These are phyloP conservation scores for Escarpia spicata DNA, from an alignment of 2,888 invertebrate genomes.

Conservation along the genomic window DNA sequence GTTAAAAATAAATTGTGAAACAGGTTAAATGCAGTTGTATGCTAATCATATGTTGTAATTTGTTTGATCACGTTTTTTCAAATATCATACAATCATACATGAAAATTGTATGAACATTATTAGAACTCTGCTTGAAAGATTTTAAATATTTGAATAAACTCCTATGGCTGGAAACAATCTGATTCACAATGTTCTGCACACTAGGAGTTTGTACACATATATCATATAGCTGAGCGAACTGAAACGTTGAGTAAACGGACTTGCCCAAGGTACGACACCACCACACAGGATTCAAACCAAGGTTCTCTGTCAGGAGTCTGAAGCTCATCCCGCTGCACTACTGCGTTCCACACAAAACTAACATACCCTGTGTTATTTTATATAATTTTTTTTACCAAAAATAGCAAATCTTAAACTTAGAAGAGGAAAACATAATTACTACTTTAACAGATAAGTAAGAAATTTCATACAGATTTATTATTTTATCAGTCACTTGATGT, in stretches of 20 bases:
- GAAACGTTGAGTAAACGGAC: no score
- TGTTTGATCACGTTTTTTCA: neutral
- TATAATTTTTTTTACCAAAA: neutral
- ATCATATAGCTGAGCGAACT: no score
- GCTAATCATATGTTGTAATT: neutral
- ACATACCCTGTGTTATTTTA: neutral
- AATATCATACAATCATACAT: neutral
- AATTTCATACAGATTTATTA: constrained; percentile 21
- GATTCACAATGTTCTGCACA: no score
- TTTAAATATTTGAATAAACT: neutral
- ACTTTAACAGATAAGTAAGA: neutral
- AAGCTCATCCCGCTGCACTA: no score
- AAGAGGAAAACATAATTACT: neutral
- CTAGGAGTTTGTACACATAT: no score
- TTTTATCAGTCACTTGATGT: constrained; percentile 5
- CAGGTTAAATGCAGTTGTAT: neutral
- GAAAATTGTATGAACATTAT: neutral
- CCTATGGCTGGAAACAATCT: no score
- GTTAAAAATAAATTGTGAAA: neutral
- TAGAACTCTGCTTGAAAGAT: neutral
- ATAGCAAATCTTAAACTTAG: neutral
- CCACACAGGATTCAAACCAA: no score
- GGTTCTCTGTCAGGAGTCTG: no score
- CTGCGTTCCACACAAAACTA: no score
- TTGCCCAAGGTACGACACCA: no score